A percentile compares a stretch with the other conserved stretches of the same genome.
Evolutionary conservation across 2,888 invertebrate genomes (phyloP).

Genomic region (Drosophila kokeensis): DNA sequence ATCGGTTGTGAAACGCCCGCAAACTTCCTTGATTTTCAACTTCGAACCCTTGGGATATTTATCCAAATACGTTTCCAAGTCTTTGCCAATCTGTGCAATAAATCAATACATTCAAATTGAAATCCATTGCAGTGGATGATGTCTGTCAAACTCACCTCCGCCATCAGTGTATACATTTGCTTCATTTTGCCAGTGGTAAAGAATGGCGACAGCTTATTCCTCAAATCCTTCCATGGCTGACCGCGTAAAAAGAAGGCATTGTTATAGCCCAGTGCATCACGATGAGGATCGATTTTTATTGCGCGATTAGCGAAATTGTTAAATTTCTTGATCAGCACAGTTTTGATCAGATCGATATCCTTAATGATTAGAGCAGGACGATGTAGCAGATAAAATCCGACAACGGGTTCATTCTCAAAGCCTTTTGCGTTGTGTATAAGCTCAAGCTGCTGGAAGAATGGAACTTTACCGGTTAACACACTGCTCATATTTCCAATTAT

Average conservation of each 20-base stretch:
- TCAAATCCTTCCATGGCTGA: slow-evolving; percentile 84
- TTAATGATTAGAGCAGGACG: slow-evolving; percentile 83
- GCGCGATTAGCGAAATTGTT: slow-evolving; percentile 83
- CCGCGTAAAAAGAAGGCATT: slow-evolving; percentile 84
- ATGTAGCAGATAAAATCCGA: slow-evolving; percentile 83
- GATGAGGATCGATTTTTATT: slow-evolving; percentile 65
- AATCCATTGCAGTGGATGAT: not conserved
- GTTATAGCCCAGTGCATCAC: slow-evolving; percentile 83
- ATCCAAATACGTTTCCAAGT: slow-evolving; percentile 51
- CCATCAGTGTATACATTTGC: slow-evolving; percentile 81
- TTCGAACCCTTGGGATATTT: slow-evolving; percentile 1
- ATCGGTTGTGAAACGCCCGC: slow-evolving; percentile 81
- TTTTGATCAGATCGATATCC: slow-evolving; percentile 85
- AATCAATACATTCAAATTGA: not conserved
- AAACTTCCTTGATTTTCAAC: slow-evolving; percentile 48
- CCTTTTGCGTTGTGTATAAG: slow-evolving; percentile 62
- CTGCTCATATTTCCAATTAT: slow-evolving; percentile 83
- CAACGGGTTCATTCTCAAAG: slow-evolving; percentile 65
- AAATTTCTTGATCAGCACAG: slow-evolving; percentile 85
- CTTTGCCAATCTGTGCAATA: slow-evolving; percentile 57
- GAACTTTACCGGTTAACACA: slow-evolving; percentile 66
- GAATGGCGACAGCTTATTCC: slow-evolving; percentile 84
- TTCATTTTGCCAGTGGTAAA: slow-evolving; percentile 84
- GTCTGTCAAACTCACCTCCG: slow-evolving; percentile 62
- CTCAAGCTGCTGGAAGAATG: slow-evolving; percentile 77